phyloP scores from a whole-genome alignment of 2,888 invertebrate species.

The Scrobipalpa costella region DNA sequence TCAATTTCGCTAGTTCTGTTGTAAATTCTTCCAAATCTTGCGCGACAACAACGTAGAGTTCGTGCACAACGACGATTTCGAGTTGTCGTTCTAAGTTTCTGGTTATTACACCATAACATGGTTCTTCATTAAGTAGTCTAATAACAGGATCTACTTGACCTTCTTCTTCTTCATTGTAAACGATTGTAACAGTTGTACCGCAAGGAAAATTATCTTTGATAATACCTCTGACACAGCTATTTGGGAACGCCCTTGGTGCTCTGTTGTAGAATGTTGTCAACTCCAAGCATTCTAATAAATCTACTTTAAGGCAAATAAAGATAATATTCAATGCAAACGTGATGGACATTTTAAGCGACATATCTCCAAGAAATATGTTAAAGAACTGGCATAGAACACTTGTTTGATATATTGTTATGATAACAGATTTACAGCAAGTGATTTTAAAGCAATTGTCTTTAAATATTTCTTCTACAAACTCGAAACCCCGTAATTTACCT shows the following conservation, averaged over 20 bases:
- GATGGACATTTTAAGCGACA: too few species aligned
- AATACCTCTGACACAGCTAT: neutral
- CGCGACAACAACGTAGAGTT: neutral
- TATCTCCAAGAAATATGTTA: too few species aligned
- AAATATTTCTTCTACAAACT: too few species aligned
- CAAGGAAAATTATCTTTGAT: neutral
- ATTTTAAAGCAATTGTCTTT: too few species aligned
- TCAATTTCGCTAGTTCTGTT: neutral
- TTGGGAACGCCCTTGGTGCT: neutral
- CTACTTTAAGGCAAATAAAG: too few species aligned
- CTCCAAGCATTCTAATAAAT: too few species aligned
- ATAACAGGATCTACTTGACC: neutral
- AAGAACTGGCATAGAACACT: too few species aligned
- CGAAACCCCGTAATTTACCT: too few species aligned
- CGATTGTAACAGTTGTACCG: neutral
- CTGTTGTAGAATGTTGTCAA: neutral
- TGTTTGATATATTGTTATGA: too few species aligned
- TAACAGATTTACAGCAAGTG: too few species aligned
- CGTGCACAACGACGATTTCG: neutral
- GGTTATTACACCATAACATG: neutral
- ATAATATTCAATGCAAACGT: too few species aligned
- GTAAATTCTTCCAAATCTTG: neutral
- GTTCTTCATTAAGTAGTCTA: neutral
- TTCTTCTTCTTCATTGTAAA: neutral
- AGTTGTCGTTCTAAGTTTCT: neutral